Evolutionary conservation across 2,113 vertebrate species (phyloP).

Genomic region (Xenopus laevis): DNA sequence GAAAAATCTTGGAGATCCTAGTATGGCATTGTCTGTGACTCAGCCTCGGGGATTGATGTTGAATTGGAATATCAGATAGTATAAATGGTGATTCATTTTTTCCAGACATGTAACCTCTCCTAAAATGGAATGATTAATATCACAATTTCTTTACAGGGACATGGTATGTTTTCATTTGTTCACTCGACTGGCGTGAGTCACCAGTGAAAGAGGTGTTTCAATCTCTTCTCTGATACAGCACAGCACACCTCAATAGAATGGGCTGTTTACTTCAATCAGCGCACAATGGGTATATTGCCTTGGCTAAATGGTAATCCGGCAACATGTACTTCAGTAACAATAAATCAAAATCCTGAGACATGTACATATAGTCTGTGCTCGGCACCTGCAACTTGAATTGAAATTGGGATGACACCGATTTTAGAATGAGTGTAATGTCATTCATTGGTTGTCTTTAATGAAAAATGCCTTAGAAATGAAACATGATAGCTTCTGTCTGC

Average conservation of each 20-base stretch:
- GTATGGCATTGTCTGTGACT: slow-evolving; percentile 42
- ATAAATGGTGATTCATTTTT: slow-evolving; percentile 47
- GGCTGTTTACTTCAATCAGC: background rate
- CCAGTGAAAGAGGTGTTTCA: slow-evolving; percentile 39
- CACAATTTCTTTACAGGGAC: slow-evolving; percentile 44
- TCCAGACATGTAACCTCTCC: slow-evolving; percentile 46
- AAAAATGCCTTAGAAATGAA: too few relatives aligned
- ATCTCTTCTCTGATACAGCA: slow-evolving; percentile 42
- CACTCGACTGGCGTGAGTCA: slow-evolving; percentile 44
- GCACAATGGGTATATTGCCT: background rate
- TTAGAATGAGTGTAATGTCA: background rate
- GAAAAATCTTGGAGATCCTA: slow-evolving; percentile 21
- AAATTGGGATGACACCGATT: background rate
- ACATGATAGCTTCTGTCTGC: too few relatives aligned
- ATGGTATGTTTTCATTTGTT: slow-evolving; percentile 49
- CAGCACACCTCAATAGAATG: background rate
- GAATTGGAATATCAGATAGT: slow-evolving; percentile 31
- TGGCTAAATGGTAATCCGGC: background rate
- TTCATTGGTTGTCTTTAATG: too few relatives aligned
- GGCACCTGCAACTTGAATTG: background rate
- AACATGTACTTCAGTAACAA: background rate
- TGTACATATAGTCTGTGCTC: background rate
- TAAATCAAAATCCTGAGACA: background rate
- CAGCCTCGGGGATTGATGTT: slow-evolving; percentile 32
- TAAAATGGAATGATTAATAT: slow-evolving; percentile 52